These are phyloP conservation scores for Lumbricus terrestris DNA, from an alignment of 2,888 invertebrate species.

Conservation along the genomic window DNA sequence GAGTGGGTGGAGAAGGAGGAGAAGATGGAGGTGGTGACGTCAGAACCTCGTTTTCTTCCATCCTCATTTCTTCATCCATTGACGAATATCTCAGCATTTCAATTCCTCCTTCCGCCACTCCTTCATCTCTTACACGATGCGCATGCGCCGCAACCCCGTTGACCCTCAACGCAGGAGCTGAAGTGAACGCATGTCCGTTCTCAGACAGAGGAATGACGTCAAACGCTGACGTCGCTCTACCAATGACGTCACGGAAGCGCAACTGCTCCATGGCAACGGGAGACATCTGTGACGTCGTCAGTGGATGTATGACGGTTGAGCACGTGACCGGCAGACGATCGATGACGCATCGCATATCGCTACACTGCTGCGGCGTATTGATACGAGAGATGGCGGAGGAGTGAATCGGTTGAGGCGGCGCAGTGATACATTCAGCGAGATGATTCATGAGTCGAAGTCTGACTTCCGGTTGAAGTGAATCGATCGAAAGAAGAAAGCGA, in stretches of 20 bases:
- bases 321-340: neutral
- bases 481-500: slow-evolving; percentile 48
- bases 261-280: neutral
- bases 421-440: slow-evolving; percentile 45
- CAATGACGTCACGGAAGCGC: neutral
- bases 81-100: neutral
- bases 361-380: neutral
- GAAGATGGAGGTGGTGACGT: no score
- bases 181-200: neutral
- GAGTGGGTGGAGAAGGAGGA: no score
- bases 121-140: neutral
- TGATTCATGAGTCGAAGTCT: slow-evolving; percentile 46
- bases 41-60: neutral
- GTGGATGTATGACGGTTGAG: neutral
- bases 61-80: neutral
- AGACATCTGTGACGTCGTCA: neutral
- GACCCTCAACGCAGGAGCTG: neutral
- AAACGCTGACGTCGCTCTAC: neutral
- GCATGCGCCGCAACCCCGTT: neutral
- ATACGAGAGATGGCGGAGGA: neutral
- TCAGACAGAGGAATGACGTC: neutral
- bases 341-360: neutral
- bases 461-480: slow-evolving; percentile 46
- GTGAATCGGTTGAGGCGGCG: neutral
- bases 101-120: neutral